phyloP scores from a whole-genome alignment of 2,797 vertebrate species.

The Sphenodon punctatus region DNA sequence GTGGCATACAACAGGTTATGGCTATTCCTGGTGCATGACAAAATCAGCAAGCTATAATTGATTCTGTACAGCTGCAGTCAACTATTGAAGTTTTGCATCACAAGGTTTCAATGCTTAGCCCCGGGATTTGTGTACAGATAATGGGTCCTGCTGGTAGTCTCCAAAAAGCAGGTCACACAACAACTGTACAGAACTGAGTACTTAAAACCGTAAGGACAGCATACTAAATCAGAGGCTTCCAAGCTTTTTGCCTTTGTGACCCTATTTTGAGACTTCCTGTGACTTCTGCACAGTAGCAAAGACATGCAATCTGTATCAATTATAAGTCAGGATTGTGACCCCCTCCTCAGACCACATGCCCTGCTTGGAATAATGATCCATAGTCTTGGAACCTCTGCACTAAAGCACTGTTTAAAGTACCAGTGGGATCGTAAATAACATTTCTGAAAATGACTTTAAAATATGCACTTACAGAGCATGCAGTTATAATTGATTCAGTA shows the following conservation, averaged over 20 bases:
- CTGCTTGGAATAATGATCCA: too few relatives aligned
- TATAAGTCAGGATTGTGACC: too few relatives aligned
- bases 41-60: background rate
- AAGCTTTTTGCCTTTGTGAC: too few relatives aligned
- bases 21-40: background rate
- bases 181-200: fast-evolving
- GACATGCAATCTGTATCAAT: too few relatives aligned
- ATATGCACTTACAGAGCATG: too few relatives aligned
- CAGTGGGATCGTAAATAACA: fast-evolving
- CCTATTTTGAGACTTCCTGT: too few relatives aligned
- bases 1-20: background rate
- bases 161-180: background rate
- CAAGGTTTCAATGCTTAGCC: too few relatives aligned
- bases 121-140: background rate
- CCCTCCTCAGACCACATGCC: too few relatives aligned
- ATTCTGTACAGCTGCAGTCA: background rate
- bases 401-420: fast-evolving
- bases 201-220: fast-evolving
- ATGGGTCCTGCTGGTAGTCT: background rate
- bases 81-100: background rate
- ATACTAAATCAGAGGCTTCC: too few relatives aligned
- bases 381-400: too few relatives aligned
- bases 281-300: too few relatives aligned
- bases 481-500: too few relatives aligned
- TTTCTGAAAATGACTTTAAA: background rate